Percentiles rank a stretch among this genome's conserved stretches.
Evolutionary conservation across 35 echinoderm and acorn worm species (phyloP).

Genomic region (Apostichopus californicus): DNA sequence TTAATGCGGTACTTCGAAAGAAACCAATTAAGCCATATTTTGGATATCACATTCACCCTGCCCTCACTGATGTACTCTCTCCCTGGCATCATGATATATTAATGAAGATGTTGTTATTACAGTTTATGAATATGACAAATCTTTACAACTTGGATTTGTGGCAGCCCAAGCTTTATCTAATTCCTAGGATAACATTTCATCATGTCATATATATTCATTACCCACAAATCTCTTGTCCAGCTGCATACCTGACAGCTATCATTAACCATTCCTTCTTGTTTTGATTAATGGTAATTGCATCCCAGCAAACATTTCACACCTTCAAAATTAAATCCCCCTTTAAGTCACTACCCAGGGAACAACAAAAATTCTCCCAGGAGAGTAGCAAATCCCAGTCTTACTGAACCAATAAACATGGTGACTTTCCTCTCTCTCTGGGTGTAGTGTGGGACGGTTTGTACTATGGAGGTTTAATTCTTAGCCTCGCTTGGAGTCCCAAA

Average conservation of each 20-base stretch:
- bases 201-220: background rate
- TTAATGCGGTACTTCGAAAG: too few relatives aligned
- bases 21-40: too few relatives aligned
- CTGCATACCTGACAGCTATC: background rate
- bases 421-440: slow-evolving; percentile 9
- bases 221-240: slow-evolving; percentile 23
- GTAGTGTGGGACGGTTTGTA: background rate
- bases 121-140: background rate
- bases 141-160: background rate
- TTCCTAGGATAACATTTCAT: background rate
- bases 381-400: slow-evolving; percentile 33
- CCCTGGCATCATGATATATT: background rate
- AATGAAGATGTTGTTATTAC: background rate
- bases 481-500: background rate
- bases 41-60: too few relatives aligned
- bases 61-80: too few relatives aligned
- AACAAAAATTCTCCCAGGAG: slow-evolving; percentile 21
- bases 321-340: slow-evolving; percentile 48
- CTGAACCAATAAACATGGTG: slow-evolving; percentile 40
- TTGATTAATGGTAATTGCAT: slow-evolving; percentile 52
- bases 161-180: background rate
- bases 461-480: background rate
- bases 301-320: slow-evolving; percentile 47
- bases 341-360: slow-evolving; percentile 43
- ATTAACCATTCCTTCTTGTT: slow-evolving; percentile 49